Conservation (phyloP, 2,113 vertebrate genomes). For the Pseudorectes ferrugineus region DNA sequence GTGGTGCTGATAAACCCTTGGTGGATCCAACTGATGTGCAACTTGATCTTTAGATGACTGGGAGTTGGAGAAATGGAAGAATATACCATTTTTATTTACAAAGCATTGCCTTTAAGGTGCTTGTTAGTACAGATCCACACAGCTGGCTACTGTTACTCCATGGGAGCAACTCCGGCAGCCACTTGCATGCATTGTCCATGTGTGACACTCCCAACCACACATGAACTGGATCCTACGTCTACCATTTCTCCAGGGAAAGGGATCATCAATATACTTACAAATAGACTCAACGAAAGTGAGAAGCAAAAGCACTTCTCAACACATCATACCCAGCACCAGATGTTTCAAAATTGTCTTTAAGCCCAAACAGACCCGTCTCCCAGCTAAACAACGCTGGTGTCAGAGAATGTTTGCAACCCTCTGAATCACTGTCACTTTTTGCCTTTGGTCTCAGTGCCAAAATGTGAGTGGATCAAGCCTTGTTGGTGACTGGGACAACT, state of each 20-base stretch:
- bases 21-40: background rate
- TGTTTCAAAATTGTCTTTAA: background rate
- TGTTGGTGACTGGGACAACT: background rate
- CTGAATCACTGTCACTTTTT: background rate
- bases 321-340: background rate
- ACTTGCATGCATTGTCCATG: background rate
- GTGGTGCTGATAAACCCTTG: background rate
- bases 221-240: background rate
- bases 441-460: background rate
- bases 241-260: background rate
- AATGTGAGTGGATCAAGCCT: background rate
- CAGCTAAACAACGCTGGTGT: fast-evolving
- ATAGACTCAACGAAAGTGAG: background rate
- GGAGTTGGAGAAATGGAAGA: background rate
- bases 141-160: background rate
- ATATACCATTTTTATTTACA: background rate
- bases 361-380: background rate
- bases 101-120: background rate
- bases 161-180: background rate
- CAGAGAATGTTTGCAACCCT: background rate
- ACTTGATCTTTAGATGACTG: background rate
- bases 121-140: background rate
- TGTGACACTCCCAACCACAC: background rate
- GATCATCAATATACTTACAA: background rate
- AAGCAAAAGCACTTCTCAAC: background rate